phyloP scores from a whole-genome alignment of 2,113 vertebrate genomes.

The Tretioscincus oriximinensis region DNA sequence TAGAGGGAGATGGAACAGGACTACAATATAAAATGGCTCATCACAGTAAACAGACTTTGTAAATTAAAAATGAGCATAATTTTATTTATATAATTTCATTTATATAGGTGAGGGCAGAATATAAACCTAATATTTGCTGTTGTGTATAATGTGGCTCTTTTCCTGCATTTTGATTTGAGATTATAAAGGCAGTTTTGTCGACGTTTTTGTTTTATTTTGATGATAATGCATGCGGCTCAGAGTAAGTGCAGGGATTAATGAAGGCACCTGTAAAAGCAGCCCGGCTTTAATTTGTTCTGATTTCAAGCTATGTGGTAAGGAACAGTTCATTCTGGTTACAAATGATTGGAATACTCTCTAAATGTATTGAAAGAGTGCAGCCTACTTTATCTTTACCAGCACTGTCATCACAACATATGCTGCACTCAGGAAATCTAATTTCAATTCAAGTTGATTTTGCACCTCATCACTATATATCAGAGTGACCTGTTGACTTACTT shows the following conservation, averaged over 20 bases:
- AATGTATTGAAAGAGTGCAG: background rate
- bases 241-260: conserved; percentile 5
- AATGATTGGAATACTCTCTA: conserved; percentile 25
- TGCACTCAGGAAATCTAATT: conserved; percentile 23
- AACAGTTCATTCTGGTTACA: conserved; percentile 34
- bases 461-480: background rate
- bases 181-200: conserved; percentile 4
- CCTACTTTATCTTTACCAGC: background rate
- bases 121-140: background rate
- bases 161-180: background rate
- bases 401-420: background rate
- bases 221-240: background rate
- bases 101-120: background rate
- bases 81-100: background rate
- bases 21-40: background rate
- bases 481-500: background rate
- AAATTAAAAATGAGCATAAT: background rate
- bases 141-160: background rate
- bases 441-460: conserved; percentile 29
- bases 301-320: background rate
- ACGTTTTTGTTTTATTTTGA: background rate
- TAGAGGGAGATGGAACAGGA: conserved; percentile 33
- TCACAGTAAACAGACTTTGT: fast-evolving
- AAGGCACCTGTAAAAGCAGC: conserved; percentile 6
- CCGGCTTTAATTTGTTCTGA: conserved; percentile 29